A percentile compares a stretch with the other conserved stretches of the same genome.
These are phyloP conservation scores for Merodon equestris DNA, from an alignment of 2,888 invertebrate species.

Conservation along the genomic window DNA sequence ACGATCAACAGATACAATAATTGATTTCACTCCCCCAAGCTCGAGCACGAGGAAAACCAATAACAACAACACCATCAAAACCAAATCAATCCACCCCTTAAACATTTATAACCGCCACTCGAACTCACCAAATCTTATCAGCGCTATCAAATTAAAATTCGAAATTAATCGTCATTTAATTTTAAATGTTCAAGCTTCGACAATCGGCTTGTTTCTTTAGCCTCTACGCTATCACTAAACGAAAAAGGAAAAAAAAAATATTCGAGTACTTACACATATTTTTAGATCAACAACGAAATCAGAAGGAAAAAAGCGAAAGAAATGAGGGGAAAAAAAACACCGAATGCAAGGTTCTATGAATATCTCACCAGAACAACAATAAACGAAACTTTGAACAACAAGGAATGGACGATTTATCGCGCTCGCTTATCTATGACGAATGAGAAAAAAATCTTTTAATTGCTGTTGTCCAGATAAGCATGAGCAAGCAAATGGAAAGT, in stretches of 20 bases:
- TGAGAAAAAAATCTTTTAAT: slow-evolving; percentile 67
- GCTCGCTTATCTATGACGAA: slow-evolving; percentile 63
- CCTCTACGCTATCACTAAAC: slow-evolving; percentile 35
- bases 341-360: slow-evolving; percentile 32
- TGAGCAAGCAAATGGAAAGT: slow-evolving; percentile 47
- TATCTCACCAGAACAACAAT: slow-evolving; percentile 8
- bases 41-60: not conserved
- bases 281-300: slow-evolving; percentile 31
- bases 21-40: not conserved
- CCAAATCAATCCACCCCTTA: slow-evolving; percentile 36
- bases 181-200: slow-evolving; percentile 46
- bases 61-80: not conserved
- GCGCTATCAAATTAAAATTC: slow-evolving; percentile 55
- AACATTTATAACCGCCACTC: slow-evolving; percentile 47
- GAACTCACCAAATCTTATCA: slow-evolving; percentile 45
- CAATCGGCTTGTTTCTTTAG: slow-evolving; percentile 38
- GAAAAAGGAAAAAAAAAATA: not conserved
- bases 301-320: not conserved
- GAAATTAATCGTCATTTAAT: slow-evolving; percentile 61
- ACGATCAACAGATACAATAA: too few species aligned
- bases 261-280: slow-evolving; percentile 57
- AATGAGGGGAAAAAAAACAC: not conserved
- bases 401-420: slow-evolving; percentile 51
- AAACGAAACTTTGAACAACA: slow-evolving; percentile 38
- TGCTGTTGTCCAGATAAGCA: slow-evolving; percentile 67